Percentiles rank a stretch among this genome's conserved stretches.
Conservation (phyloP, 2,888 invertebrate genomes). For the Meteorus cinctellus region DNA sequence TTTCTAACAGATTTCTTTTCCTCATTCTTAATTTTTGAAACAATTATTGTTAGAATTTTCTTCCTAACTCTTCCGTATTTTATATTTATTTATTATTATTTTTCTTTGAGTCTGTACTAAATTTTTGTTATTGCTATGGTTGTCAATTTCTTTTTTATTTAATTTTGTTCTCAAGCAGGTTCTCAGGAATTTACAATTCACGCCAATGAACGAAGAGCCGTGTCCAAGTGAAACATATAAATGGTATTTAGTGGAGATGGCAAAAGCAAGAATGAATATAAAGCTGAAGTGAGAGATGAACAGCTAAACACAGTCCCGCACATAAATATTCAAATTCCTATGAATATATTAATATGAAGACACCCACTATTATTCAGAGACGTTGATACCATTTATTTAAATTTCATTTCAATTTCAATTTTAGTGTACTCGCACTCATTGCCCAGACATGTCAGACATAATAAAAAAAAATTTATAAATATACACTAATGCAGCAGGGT, state of each 20-base stretch:
- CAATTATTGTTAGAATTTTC: too few species aligned
- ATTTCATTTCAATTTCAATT: background rate
- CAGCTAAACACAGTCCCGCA: background rate
- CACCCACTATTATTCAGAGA: too few species aligned
- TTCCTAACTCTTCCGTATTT: too few species aligned
- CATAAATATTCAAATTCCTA: background rate
- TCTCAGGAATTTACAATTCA: constrained; percentile 70
- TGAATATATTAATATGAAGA: background rate
- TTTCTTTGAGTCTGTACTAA: too few species aligned
- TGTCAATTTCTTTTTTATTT: constrained; percentile 40
- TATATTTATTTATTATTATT: too few species aligned
- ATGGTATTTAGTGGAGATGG: constrained; percentile 67
- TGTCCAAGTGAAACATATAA: constrained; percentile 69
- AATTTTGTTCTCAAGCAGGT: constrained; percentile 59
- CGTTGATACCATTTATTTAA: background rate
- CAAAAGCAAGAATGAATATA: constrained; percentile 30
- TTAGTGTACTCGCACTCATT: too few species aligned
- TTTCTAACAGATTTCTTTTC: too few species aligned
- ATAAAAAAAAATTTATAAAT: background rate
- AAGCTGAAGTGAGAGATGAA: constrained; percentile 28
- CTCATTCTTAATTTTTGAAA: too few species aligned
- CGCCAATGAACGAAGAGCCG: constrained; percentile 56
- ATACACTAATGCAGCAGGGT: background rate
- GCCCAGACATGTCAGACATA: too few species aligned
- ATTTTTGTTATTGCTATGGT: background rate